These are phyloP conservation scores for Cephalopachus bancanus DNA, from an alignment of 2,797 vertebrate species.

Conservation along the genomic window DNA sequence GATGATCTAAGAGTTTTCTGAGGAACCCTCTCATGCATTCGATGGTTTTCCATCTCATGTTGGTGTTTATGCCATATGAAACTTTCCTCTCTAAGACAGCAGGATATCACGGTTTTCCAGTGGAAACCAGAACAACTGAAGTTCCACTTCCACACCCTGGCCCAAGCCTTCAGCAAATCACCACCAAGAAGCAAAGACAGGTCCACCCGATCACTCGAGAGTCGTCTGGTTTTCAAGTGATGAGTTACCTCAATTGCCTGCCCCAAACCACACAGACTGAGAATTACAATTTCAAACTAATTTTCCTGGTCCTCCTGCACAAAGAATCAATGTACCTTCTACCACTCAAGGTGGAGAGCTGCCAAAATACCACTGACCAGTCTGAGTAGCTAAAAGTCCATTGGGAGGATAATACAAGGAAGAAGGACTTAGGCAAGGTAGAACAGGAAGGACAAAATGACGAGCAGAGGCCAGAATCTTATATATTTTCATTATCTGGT, in stretches of 20 bases:
- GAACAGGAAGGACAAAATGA: not conserved
- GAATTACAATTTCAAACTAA: constrained; percentile 32
- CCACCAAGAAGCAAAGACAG: not conserved
- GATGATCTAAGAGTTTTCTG: not conserved
- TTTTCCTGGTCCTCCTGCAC: not conserved
- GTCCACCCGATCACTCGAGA: not conserved
- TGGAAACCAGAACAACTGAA: not conserved
- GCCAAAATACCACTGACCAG: not conserved
- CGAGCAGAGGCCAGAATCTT: not conserved
- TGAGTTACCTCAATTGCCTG: not conserved
- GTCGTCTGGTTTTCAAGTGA: not conserved
- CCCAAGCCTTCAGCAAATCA: not conserved
- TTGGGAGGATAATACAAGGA: not conserved
- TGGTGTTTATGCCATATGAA: not conserved
- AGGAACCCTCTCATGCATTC: not conserved
- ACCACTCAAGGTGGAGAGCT: not conserved
- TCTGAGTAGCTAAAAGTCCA: not conserved
- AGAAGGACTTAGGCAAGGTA: not conserved
- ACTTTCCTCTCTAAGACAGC: not conserved
- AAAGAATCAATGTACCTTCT: not conserved
- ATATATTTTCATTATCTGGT: not conserved
- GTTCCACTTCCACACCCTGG: not conserved
- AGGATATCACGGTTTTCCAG: not conserved
- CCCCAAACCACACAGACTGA: not conserved
- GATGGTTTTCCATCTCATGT: not conserved